Conservation (phyloP, 1,140 invertebrate genomes). For the Saccostrea echinata region DNA sequence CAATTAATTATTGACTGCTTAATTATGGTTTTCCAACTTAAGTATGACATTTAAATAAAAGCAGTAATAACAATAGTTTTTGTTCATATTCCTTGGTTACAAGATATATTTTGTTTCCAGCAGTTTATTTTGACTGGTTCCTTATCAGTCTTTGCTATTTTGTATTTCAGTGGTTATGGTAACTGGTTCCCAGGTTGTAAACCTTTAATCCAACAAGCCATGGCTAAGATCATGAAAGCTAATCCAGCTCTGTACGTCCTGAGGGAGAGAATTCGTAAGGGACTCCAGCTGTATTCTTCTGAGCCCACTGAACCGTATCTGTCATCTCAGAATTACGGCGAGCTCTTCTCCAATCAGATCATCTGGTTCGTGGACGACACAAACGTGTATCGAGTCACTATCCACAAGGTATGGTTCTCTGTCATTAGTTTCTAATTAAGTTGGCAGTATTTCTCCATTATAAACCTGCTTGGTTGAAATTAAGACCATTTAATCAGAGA, state of each 20-base stretch:
- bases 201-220: conserved; percentile 98
- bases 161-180: conserved; percentile 91
- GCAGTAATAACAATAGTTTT: no score
- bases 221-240: conserved; percentile 99
- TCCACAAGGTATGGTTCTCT: conserved; percentile 88
- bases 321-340: conserved; percentile 99
- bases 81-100: neutral
- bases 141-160: neutral
- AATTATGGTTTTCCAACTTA: no score
- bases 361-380: conserved; percentile 99
- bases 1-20: no score
- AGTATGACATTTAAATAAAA: no score
- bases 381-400: conserved; percentile 99
- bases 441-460: no score
- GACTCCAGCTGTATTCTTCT: conserved; percentile 98
- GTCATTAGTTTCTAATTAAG: no score
- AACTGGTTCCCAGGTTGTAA: conserved; percentile 99
- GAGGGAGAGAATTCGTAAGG: conserved; percentile 98
- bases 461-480: no score
- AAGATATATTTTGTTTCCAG: neutral
- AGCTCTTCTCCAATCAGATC: conserved; percentile 99
- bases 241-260: conserved; percentile 99
- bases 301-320: conserved; percentile 99
- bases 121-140: neutral
- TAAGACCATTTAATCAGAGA: no score